Conservation (phyloP, 2,113 vertebrate genomes). For the Hassar affinis region DNA sequence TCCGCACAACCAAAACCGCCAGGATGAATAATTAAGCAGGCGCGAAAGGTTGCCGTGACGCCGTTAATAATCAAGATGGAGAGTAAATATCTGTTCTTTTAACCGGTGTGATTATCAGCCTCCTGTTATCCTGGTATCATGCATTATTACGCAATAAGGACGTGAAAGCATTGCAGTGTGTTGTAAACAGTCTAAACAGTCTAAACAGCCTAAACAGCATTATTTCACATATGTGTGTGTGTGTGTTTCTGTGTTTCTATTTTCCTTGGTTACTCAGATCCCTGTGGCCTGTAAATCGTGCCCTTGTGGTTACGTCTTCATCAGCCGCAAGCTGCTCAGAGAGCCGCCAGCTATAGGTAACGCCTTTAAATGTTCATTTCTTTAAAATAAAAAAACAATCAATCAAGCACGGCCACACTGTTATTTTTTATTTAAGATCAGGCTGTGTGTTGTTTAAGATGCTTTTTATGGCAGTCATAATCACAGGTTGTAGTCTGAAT, state of each 20-base stretch:
- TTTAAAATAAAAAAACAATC: background rate
- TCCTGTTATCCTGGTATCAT: background rate
- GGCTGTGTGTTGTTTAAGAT: background rate
- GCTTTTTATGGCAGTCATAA: background rate
- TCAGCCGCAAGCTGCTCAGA: slow-evolving; percentile 93
- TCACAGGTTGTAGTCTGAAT: background rate
- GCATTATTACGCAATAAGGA: background rate
- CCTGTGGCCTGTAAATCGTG: slow-evolving; percentile 97
- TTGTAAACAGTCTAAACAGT: background rate
- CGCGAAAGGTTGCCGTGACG: background rate
- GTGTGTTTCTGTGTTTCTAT: slow-evolving; percentile 36
- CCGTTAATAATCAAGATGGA: background rate
- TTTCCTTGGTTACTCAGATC: slow-evolving; percentile 73
- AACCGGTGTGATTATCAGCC: background rate
- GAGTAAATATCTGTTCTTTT: background rate
- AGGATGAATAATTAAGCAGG: slow-evolving; percentile 6
- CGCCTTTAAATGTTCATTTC: background rate
- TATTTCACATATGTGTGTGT: slow-evolving; percentile 39
- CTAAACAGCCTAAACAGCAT: slow-evolving; percentile 1
- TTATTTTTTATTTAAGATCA: background rate
- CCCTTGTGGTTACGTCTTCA: slow-evolving; percentile 95
- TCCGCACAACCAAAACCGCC: background rate
- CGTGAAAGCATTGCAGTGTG: background rate
- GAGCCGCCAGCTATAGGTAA: slow-evolving; percentile 82
- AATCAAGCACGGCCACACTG: background rate